Evolutionary conservation across 2,797 vertebrate species (phyloP), one percentile per base, ranked within the genome.

Genomic region (Hirundo rustica): DNA sequence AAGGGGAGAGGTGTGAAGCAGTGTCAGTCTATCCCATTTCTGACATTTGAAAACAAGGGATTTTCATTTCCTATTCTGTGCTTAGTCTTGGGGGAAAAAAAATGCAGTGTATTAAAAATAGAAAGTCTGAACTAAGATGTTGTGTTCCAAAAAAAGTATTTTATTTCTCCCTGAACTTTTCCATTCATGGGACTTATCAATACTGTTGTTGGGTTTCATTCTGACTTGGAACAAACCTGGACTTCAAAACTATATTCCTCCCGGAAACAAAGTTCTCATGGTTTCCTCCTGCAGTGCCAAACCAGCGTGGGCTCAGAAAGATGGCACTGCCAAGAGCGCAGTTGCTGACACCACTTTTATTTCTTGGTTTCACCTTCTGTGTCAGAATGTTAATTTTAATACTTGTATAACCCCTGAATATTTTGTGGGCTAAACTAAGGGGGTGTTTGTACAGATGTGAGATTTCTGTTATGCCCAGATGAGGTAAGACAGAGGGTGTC

Each of bases 1-100:
- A 92, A 94, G 74, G 88, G 77, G 77, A 96, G 90, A 94, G 12
- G 79, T 94, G 94, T 90, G 77, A 96, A 95, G 83, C 60, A 84
- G 32, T 93, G 89, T 95, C 85, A 88, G 83, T 70, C 90, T 93
- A 73, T 38, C 93, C 96, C 83, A 84, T 90, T 93, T 92, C 58
- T 93, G 82, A 88, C 48, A 66, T 89, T 77, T 83, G 27, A 44
- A 88, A 89, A 83, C 38, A 82, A 19, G 7, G 3, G 2, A 44
- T 61, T 83, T 85, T 87, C 1, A 36, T 90, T 91, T 94, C 47
- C 79, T 32, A 42, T 72, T 81, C 26, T 79, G 9, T 80, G 18
- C 45, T 68, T 65, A 42, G 47, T 85, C 80, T 40, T 65, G 53
- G 83, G 38, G 55, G 40, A 90, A 88, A 79, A 5, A 30, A 34